Conservation (phyloP, 2,888 invertebrate species). For the Dolichomitus sp. region DNA sequence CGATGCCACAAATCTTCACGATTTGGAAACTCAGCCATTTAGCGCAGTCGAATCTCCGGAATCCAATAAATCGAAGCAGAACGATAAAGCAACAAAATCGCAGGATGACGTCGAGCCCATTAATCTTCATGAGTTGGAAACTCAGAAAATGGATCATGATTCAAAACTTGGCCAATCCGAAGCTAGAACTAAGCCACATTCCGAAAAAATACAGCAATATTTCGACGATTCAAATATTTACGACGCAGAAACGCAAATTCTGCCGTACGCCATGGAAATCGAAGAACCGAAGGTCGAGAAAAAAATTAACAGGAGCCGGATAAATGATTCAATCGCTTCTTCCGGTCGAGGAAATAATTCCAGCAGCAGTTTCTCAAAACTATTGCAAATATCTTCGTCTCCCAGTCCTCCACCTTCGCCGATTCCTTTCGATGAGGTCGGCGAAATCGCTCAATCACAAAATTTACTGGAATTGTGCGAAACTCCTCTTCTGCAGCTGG, state of each 20-base stretch:
- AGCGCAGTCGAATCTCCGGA: neutral
- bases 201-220: neutral
- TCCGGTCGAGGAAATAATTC: neutral
- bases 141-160: conserved; percentile 51
- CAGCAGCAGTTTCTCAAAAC: neutral
- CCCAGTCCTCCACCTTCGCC: conserved; percentile 6
- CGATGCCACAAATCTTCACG: conserved; percentile 55
- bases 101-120: neutral
- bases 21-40: conserved; percentile 69
- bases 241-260: conserved; percentile 65
- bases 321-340: neutral
- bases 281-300: neutral
- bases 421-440: no score
- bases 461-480: conserved; percentile 13
- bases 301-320: neutral
- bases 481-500: neutral
- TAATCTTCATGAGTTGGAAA: conserved; percentile 70
- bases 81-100: neutral
- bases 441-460: neutral
- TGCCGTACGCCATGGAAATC: neutral
- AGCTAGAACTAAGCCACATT: neutral
- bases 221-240: conserved; percentile 49
- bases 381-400: neutral
- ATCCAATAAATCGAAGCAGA: neutral
- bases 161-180: neutral